Percentiles rank a stretch among this genome's conserved stretches.
phyloP scores from a whole-genome alignment of 2,888 invertebrate genomes.

The Drosophila tanythrix region DNA sequence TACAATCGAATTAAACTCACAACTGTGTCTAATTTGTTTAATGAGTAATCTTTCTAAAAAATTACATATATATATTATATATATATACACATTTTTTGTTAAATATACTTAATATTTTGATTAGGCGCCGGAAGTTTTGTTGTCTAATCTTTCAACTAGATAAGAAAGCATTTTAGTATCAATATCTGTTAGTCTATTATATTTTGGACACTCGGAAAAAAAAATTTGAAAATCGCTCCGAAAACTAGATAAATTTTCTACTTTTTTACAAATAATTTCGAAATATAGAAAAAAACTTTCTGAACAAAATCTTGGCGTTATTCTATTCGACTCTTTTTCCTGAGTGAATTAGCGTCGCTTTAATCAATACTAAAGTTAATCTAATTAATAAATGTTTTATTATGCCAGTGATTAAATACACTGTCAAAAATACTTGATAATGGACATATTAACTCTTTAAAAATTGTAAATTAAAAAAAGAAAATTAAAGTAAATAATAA shows the following conservation, averaged over 20 bases:
- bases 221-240: fast-evolving
- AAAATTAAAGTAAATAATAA: not conserved
- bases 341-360: not conserved
- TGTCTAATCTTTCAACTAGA: not conserved
- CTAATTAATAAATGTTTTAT: not conserved
- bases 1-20: not conserved
- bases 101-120: not conserved
- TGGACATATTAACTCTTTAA: not conserved
- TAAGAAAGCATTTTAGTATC: not conserved
- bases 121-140: not conserved
- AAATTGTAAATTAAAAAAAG: not conserved
- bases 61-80: not conserved
- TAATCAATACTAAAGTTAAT: not conserved
- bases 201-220: not conserved
- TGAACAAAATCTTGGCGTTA: not conserved
- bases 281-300: not conserved
- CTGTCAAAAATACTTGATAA: not conserved
- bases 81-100: not conserved
- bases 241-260: not conserved
- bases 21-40: not conserved
- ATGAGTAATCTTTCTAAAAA: not conserved
- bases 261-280: not conserved
- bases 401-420: not conserved
- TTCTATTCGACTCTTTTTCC: not conserved
- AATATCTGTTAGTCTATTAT: not conserved